Conservation (phyloP, 2,113 vertebrate genomes). For the Chauna torquata region DNA sequence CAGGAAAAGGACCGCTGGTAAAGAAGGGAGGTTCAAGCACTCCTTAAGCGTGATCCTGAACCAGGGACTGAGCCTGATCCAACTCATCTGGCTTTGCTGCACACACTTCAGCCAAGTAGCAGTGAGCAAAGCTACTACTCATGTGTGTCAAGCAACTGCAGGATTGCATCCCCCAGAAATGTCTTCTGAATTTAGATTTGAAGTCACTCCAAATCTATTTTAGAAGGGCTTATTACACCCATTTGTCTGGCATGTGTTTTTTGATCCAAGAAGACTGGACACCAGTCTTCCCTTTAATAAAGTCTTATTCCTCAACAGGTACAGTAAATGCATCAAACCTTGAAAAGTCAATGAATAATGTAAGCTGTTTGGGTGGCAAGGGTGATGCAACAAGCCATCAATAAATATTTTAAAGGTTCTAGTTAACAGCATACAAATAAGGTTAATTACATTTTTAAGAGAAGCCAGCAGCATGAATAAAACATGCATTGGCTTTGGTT, state of each 20-base stretch:
- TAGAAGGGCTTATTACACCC: not conserved
- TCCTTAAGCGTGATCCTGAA: not conserved
- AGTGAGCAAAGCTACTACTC: not conserved
- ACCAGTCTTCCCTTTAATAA: not conserved
- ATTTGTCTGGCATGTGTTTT: not conserved
- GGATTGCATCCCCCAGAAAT: not conserved
- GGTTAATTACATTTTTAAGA: slow-evolving; percentile 64
- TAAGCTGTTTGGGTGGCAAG: slow-evolving; percentile 11
- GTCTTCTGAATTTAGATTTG: not conserved
- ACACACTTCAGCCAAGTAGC: not conserved
- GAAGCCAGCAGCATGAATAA: slow-evolving; percentile 56
- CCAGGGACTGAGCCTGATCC: not conserved
- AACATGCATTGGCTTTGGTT: slow-evolving; percentile 44
- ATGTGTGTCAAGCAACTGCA: not conserved
- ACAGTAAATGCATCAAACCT: slow-evolving; percentile 19
- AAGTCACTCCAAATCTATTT: not conserved
- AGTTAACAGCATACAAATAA: slow-evolving; percentile 52
- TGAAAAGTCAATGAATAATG: slow-evolving; percentile 57
- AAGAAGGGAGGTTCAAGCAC: not conserved
- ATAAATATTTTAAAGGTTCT: slow-evolving; percentile 67
- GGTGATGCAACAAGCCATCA: slow-evolving; percentile 40
- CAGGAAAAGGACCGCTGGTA: not conserved
- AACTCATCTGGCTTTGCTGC: not conserved
- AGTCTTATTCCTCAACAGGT: slow-evolving; percentile 15
- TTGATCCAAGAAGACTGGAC: not conserved